Evolutionary conservation across 2,113 vertebrate genomes (phyloP), one percentile per base, ranked within the genome.

Genomic region (Strigops habroptila): DNA sequence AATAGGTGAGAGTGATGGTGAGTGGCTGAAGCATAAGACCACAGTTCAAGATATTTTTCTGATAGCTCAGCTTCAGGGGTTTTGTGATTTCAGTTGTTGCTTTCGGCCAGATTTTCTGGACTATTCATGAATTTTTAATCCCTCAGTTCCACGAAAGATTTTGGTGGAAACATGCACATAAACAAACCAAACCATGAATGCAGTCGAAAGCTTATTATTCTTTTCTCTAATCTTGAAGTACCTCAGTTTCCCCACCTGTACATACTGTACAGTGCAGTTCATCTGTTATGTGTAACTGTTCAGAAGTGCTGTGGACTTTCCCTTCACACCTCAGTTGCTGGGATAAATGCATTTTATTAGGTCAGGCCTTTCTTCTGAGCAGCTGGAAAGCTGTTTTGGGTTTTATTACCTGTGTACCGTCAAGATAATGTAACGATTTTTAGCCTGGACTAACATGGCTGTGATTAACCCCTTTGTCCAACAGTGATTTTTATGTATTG

Each of bases 181-280:
- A 82, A 19, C 19, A 85, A 43, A 11, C 3, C 28, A 27, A 69
- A 82, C 37, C 16, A 39, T 7, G 21, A 57, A 57, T 39, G 6
- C 10, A n/a, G 9, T 13, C 73, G 68, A 88, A 64, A 55, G 8
- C 7, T 71, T 70, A 4, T 49, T 67, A 23, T 48, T 91, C 10
- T 88, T 77, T 82, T 24, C 49, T 10, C 14, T 78, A 18, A 28
- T 59, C 27, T 81, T 59, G 17, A 68, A 48, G 39, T 12, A 63
- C 60, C 22, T 93, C 12, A 10, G 39, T 84, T 91, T 80, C 19
- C 49, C 22, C 39, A 64, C 43, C 16, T 35, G 37, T 51, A 37
- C 57, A 35, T 33, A 59, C 57, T 0, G 0, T 2, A 8, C 8
- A 33, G 18, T 37, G 23, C 12, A 76, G 18, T 10, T 86, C 21